These are phyloP conservation scores for Aplidium turbinatum DNA, from an alignment of 23 tunicate genomes.

Conservation along the genomic window DNA sequence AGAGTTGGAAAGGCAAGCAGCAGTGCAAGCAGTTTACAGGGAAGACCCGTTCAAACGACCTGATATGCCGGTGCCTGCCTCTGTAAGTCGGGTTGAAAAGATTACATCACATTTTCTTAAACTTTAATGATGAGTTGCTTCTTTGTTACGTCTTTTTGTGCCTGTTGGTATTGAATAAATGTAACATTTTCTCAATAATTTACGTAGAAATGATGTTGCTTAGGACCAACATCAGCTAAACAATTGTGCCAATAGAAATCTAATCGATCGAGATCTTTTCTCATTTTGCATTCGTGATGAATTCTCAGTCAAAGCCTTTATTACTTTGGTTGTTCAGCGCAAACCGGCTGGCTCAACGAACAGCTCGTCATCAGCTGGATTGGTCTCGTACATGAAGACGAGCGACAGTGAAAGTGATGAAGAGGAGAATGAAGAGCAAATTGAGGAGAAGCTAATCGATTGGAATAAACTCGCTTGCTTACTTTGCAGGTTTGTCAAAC, in stretches of 20 bases:
- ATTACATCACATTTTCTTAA: too few species aligned
- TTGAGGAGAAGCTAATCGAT: constrained; percentile 70
- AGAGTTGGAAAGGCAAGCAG: constrained; percentile 77
- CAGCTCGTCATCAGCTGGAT: constrained; percentile 30
- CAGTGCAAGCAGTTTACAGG: constrained; percentile 54
- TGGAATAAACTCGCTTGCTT: constrained; percentile 79
- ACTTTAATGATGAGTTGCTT: too few species aligned
- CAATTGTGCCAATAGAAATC: too few species aligned
- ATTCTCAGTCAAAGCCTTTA: too few species aligned
- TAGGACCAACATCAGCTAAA: too few species aligned
- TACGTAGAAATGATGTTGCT: too few species aligned
- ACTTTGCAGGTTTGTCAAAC: constrained; percentile 80
- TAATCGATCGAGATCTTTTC: too few species aligned
- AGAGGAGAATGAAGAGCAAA: constrained; percentile 52
- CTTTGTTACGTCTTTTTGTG: too few species aligned
- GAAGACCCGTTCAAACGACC: constrained; percentile 47
- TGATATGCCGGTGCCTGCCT: constrained; percentile 19
- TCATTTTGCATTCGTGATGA: too few species aligned
- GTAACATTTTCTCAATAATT: too few species aligned
- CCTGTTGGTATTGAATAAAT: too few species aligned
- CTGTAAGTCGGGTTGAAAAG: not conserved
- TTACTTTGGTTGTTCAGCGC: constrained; percentile 9
- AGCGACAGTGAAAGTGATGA: constrained; percentile 72
- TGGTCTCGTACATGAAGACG: constrained; percentile 59
- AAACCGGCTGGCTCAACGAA: constrained; percentile 15